These are phyloP conservation scores for Anseranas semipalmata DNA, from an alignment of 2,113 vertebrate species.

Conservation along the genomic window DNA sequence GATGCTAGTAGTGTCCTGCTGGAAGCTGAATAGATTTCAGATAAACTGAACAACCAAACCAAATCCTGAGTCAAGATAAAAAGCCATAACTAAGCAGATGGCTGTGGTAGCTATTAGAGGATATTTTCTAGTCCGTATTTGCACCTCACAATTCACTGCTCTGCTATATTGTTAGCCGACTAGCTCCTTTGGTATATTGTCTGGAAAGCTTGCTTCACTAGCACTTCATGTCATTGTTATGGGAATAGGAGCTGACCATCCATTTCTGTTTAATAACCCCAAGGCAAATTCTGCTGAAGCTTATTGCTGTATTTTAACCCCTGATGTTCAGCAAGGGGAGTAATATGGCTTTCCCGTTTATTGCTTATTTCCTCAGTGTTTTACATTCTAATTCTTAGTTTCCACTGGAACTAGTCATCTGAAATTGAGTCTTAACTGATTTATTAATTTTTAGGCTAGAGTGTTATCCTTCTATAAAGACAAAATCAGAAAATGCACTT, in stretches of 20 bases:
- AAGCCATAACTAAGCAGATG: not conserved
- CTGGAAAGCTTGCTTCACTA: not conserved
- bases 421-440: not conserved
- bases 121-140: not conserved
- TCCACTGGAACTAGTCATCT: not conserved
- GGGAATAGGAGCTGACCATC: not conserved
- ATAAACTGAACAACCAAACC: not conserved
- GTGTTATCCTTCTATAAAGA: not conserved
- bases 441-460: not conserved
- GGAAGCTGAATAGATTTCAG: not conserved
- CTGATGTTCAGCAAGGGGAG: not conserved
- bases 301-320: not conserved
- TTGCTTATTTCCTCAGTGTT: not conserved
- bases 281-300: not conserved
- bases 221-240: not conserved
- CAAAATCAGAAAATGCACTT: not conserved
- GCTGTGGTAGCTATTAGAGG: not conserved
- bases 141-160: not conserved
- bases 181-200: not conserved
- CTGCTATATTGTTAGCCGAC: not conserved
- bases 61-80: not conserved
- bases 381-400: too few relatives aligned
- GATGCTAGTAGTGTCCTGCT: not conserved
- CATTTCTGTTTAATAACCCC: not conserved
- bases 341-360: not conserved